Evolutionary conservation across 2,888 invertebrate genomes (phyloP).

Genomic region (Drosophila mimetica): DNA sequence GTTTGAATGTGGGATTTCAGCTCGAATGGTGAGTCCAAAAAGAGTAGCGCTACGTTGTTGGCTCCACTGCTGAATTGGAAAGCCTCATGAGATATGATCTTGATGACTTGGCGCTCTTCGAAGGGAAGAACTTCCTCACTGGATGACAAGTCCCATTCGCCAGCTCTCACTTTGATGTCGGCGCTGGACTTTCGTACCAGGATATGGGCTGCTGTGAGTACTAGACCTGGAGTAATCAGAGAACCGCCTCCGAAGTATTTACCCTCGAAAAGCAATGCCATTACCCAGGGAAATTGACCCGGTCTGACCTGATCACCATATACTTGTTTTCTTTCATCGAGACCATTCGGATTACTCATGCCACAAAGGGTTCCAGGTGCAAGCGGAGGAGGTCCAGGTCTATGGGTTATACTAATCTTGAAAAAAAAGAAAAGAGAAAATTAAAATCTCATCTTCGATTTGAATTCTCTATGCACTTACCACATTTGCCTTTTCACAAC

Average conservation of each 20-base stretch:
- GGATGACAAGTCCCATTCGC: slow-evolving; percentile 86
- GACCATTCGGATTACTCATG: not conserved
- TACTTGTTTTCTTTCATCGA: not conserved
- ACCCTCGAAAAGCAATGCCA: slow-evolving; percentile 2
- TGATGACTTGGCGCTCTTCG: slow-evolving; percentile 87
- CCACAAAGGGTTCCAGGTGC: not conserved
- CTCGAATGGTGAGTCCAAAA: slow-evolving; percentile 87
- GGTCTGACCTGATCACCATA: not conserved
- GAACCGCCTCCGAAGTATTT: slow-evolving; percentile 70
- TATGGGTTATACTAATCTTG: not conserved
- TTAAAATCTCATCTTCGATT: not conserved
- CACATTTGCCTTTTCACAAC: slow-evolving; percentile 1
- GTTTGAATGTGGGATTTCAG: slow-evolving; percentile 88
- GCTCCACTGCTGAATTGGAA: slow-evolving; percentile 83
- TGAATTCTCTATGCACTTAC: not conserved
- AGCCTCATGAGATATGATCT: slow-evolving; percentile 86
- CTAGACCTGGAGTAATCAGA: slow-evolving; percentile 85
- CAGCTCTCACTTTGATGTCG: slow-evolving; percentile 86
- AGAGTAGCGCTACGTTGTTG: slow-evolving; percentile 90
- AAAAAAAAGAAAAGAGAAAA: not conserved
- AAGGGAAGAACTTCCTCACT: slow-evolving; percentile 84
- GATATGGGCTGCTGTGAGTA: slow-evolving; percentile 92
- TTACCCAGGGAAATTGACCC: slow-evolving; percentile 35
- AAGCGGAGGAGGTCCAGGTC: not conserved
- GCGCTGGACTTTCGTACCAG: slow-evolving; percentile 80